phyloP scores from a whole-genome alignment of 2,888 invertebrate genomes.

The Apodemia zela region DNA sequence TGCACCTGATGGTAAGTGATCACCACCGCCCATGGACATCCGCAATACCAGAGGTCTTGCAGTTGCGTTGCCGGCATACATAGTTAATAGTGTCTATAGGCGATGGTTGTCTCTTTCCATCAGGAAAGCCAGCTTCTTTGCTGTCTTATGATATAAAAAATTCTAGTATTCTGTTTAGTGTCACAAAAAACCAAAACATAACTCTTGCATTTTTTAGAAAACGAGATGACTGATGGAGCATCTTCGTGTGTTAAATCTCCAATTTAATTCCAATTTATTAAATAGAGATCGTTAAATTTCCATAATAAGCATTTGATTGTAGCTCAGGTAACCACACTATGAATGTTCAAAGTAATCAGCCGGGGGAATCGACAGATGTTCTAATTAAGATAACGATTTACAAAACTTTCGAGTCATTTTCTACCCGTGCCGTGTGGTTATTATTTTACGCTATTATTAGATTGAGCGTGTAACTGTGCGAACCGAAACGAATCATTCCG shows the following conservation, averaged over 20 bases:
- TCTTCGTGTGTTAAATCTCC: background rate
- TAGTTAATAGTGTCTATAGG: too few species aligned
- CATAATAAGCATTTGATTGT: background rate
- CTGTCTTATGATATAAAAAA: too few species aligned
- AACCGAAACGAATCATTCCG: constrained; percentile 41
- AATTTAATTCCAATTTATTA: background rate
- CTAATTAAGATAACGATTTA: constrained; percentile 17
- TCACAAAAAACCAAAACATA: too few species aligned
- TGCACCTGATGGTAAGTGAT: too few species aligned
- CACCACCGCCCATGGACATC: too few species aligned
- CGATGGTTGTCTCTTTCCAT: too few species aligned
- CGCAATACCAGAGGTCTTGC: too few species aligned
- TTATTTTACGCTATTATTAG: constrained; percentile 47
- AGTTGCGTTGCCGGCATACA: too few species aligned
- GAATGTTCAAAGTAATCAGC: constrained; percentile 4
- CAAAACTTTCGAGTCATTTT: constrained; percentile 17
- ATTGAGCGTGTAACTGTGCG: constrained; percentile 38
- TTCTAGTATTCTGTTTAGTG: too few species aligned
- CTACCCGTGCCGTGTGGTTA: constrained; percentile 30
- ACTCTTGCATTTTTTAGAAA: background rate
- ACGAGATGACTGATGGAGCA: background rate
- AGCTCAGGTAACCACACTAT: constrained; percentile 10
- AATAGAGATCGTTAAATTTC: background rate
- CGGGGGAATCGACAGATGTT: constrained; percentile 15
- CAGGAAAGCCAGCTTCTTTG: too few species aligned